Evolutionary conservation across 2,888 invertebrate genomes (phyloP).

Genomic region (Tetanocera ferruginea): DNA sequence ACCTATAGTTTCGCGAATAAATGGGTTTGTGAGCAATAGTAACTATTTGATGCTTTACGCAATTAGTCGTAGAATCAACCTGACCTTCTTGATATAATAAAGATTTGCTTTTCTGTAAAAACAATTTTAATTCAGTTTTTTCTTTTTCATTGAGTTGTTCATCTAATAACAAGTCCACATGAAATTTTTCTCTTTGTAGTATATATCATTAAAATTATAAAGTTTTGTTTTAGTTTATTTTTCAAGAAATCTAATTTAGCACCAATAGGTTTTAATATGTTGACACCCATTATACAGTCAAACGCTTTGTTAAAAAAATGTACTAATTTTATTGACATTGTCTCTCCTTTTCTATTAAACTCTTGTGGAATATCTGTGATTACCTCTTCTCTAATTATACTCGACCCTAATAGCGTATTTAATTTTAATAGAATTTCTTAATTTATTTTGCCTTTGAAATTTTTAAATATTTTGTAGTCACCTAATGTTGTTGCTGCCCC

Average conservation of each 20-base stretch:
- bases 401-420: not conserved
- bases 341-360: not conserved
- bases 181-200: no score
- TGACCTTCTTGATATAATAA: slow-evolving; percentile 19
- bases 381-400: not conserved
- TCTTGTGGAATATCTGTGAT: not conserved
- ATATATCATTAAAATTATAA: not conserved
- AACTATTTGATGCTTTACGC: not conserved
- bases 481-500: not conserved
- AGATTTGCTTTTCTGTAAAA: not conserved
- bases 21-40: slow-evolving; percentile 19
- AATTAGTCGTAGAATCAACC: slow-evolving; percentile 1
- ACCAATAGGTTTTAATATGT: not conserved
- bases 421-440: not conserved
- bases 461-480: not conserved
- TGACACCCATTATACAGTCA: not conserved
- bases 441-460: not conserved
- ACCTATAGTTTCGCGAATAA: slow-evolving; percentile 8
- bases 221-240: not conserved
- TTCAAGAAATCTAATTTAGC: not conserved
- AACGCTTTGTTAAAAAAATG: not conserved
- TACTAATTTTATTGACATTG: not conserved
- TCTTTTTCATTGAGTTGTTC: not conserved
- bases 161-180: no score
- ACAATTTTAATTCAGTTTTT: not conserved